A percentile compares a stretch with the other conserved stretches of the same genome.
Conservation (phyloP, 1,140 invertebrate species). For the Lethocerus indicus region DNA sequence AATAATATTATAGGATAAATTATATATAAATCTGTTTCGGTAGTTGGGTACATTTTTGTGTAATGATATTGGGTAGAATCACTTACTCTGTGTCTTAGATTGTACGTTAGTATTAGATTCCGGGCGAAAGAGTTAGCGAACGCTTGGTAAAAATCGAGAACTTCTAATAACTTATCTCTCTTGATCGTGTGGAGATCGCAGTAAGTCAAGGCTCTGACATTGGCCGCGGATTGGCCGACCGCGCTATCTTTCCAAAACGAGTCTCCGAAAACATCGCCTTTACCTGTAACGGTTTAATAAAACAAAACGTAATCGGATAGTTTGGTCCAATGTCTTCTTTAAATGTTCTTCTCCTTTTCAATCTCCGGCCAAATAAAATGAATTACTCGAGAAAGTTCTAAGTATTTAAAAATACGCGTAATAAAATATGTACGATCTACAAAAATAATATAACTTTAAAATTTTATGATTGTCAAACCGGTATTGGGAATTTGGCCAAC, state of each 20-base stretch:
- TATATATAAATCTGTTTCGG: too few relatives aligned
- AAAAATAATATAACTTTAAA: too few relatives aligned
- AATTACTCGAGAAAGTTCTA: too few relatives aligned
- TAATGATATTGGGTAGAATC: too few relatives aligned
- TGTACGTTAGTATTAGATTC: slow-evolving; percentile 96
- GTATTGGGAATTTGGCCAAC: too few relatives aligned
- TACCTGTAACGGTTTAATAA: slow-evolving; percentile 41
- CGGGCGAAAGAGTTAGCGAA: slow-evolving; percentile 98
- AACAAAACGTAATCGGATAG: background rate
- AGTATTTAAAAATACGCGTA: too few relatives aligned
- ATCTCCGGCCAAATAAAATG: too few relatives aligned
- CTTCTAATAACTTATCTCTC: slow-evolving; percentile 84
- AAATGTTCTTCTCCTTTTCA: too few relatives aligned
- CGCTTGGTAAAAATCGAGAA: slow-evolving; percentile 98
- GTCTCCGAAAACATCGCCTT: slow-evolving; percentile 98
- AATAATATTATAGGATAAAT: too few relatives aligned
- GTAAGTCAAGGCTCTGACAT: slow-evolving; percentile 96
- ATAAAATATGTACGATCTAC: too few relatives aligned
- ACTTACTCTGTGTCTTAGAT: slow-evolving; percentile 84
- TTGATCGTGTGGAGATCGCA: slow-evolving; percentile 99
- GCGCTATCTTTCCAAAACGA: slow-evolving; percentile 97
- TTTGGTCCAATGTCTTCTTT: slow-evolving; percentile 1
- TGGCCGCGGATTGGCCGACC: slow-evolving; percentile 94
- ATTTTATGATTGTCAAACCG: too few relatives aligned
- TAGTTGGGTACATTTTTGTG: too few relatives aligned